A percentile compares a stretch with the other conserved stretches of the same genome.
Conservation (phyloP, 2,888 invertebrate genomes). For the Chironomus riparius region DNA sequence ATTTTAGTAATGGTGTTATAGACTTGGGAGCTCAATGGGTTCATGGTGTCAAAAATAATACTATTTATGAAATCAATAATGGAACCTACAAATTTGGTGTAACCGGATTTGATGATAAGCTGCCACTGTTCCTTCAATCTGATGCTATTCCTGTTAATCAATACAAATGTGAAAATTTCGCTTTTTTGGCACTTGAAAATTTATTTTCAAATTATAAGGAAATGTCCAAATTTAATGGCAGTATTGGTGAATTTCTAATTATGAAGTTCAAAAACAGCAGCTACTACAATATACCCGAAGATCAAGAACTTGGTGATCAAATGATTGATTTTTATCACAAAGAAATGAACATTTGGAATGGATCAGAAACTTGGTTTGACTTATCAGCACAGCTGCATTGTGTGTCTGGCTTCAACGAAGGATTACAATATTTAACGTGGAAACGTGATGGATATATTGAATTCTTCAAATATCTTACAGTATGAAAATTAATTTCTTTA, state of each 20-base stretch:
- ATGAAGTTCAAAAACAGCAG: not conserved
- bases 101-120: not conserved
- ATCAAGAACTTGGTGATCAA: not conserved
- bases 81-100: not conserved
- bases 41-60: slow-evolving; percentile 7
- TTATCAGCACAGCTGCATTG: not conserved
- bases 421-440: not conserved
- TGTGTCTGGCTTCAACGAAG: not conserved
- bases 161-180: not conserved
- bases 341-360: not conserved
- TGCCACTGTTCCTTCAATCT: not conserved
- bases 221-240: not conserved
- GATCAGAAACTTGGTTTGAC: not conserved
- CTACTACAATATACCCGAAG: not conserved
- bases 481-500: not conserved
- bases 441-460: not conserved
- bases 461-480: not conserved
- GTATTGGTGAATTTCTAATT: not conserved
- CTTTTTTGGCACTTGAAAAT: not conserved
- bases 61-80: not conserved
- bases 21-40: slow-evolving; percentile 21
- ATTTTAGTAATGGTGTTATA: slow-evolving; percentile 38
- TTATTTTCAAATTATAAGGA: not conserved
- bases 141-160: not conserved
- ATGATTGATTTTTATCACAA: not conserved